These are phyloP conservation scores for Aythya baeri DNA, from an alignment of 2,113 vertebrate genomes.

Conservation along the genomic window DNA sequence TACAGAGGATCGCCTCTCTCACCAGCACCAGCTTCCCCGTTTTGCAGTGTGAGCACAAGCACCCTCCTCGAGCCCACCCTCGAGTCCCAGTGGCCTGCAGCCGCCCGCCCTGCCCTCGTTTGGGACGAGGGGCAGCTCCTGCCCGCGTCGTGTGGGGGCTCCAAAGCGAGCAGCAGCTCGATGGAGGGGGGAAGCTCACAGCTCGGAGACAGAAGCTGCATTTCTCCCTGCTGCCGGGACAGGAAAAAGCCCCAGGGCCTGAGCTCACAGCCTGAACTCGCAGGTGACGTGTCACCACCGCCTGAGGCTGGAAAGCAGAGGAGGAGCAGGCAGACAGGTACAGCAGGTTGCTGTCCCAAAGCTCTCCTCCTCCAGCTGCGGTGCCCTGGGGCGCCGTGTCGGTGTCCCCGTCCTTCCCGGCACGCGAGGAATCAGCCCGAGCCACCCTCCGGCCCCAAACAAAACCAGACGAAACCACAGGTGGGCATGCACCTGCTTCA, in stretches of 20 bases:
- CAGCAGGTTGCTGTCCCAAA: constrained; percentile 17
- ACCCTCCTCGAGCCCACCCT: background rate
- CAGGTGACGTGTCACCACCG: background rate
- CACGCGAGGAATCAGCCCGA: background rate
- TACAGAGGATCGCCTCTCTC: background rate
- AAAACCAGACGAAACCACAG: background rate
- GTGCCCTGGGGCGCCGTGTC: background rate
- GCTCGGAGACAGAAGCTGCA: no score
- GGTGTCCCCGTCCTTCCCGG: background rate
- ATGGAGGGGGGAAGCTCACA: no score
- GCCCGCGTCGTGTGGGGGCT: fast-evolving
- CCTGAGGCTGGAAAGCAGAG: background rate
- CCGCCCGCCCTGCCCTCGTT: background rate
- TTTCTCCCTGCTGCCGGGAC: no score
- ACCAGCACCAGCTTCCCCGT: background rate
- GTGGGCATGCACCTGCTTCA: background rate
- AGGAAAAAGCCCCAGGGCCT: background rate
- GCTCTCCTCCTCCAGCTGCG: background rate
- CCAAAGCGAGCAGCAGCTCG: background rate
- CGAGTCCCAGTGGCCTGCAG: fast-evolving
- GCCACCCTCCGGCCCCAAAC: background rate
- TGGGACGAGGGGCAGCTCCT: background rate
- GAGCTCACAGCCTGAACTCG: background rate
- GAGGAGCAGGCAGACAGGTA: background rate
- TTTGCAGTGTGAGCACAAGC: background rate